Evolutionary conservation across 2,797 vertebrate species (phyloP).

Genomic region (Brotula barbata): DNA sequence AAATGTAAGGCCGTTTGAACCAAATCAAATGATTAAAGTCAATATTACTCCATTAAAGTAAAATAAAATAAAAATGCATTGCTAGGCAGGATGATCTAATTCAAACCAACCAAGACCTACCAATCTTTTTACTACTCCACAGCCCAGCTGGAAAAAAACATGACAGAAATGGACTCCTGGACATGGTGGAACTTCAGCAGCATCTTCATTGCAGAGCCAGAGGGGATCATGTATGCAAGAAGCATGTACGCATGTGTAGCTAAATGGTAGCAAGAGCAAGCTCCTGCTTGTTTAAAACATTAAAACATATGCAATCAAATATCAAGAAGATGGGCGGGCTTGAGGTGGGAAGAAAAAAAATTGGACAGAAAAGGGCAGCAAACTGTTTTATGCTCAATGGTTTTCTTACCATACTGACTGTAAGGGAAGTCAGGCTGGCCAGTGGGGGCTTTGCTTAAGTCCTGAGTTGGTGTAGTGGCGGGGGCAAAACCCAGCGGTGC

Average conservation of each 20-base stretch:
- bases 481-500: slow-evolving; percentile 92
- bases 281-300: slow-evolving; percentile 56
- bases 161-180: slow-evolving; percentile 57
- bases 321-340: slow-evolving; percentile 45
- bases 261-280: slow-evolving; percentile 67
- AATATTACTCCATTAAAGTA: slow-evolving; percentile 34
- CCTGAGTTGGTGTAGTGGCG: slow-evolving; percentile 95
- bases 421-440: slow-evolving; percentile 97
- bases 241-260: slow-evolving; percentile 74
- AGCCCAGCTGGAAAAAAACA: slow-evolving; percentile 51
- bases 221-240: slow-evolving; percentile 61
- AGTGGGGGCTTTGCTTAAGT: slow-evolving; percentile 95
- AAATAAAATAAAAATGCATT: slow-evolving; percentile 51
- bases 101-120: slow-evolving; percentile 71
- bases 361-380: slow-evolving; percentile 46
- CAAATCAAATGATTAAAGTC: slow-evolving; percentile 35
- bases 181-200: slow-evolving; percentile 52
- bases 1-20: slow-evolving; percentile 28
- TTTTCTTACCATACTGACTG: slow-evolving; percentile 96
- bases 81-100: slow-evolving; percentile 86
- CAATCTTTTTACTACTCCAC: slow-evolving; percentile 58
- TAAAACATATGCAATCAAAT: slow-evolving; percentile 47
- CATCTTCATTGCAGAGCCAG: slow-evolving; percentile 55
- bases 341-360: slow-evolving; percentile 35
- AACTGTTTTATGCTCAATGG: slow-evolving; percentile 40